phyloP scores from a whole-genome alignment of 2,797 vertebrate genomes.

The Hemitrygon akajei region DNA sequence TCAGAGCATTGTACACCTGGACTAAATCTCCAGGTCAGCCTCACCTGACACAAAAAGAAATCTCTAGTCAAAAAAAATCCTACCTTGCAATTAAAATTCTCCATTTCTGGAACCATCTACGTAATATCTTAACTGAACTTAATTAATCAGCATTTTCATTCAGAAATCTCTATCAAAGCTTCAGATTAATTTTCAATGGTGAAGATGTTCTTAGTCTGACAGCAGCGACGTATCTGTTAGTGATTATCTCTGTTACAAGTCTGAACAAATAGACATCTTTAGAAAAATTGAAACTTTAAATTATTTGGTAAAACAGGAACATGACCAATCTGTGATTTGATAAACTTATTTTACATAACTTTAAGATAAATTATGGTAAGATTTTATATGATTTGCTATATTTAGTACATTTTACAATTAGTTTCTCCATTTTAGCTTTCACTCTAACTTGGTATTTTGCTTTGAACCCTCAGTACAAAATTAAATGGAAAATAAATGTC shows the following conservation, averaged over 20 bases:
- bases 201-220: not conserved
- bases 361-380: not conserved
- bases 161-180: not conserved
- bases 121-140: not conserved
- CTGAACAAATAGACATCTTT: not conserved
- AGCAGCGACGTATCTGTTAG: not conserved
- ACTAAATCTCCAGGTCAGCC: no score
- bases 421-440: constrained; percentile 1
- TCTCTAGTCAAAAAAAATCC: no score
- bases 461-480: not conserved
- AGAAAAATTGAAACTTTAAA: not conserved
- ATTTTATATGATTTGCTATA: not conserved
- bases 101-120: not conserved
- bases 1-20: no score
- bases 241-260: not conserved
- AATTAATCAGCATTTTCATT: not conserved
- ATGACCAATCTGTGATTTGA: not conserved
- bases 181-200: not conserved
- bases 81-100: no score
- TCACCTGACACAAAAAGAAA: no score
- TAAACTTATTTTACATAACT: not conserved
- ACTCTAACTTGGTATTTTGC: not conserved
- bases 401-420: not conserved
- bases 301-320: not conserved
- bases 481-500: not conserved